Evolutionary conservation across 2,797 vertebrate species (phyloP).

Genomic region (Semotilus atromaculatus): DNA sequence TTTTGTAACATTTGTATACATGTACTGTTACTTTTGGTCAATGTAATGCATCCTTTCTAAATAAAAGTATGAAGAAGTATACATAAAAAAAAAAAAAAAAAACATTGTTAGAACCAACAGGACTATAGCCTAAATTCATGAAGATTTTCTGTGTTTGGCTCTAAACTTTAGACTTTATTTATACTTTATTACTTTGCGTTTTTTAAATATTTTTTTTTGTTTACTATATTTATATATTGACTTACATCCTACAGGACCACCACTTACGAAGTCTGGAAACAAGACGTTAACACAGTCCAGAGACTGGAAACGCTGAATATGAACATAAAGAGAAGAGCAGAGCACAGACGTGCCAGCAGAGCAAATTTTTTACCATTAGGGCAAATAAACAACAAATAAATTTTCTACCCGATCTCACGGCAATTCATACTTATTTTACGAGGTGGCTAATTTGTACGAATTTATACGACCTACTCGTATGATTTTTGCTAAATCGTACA

Average conservation of each 20-base stretch:
- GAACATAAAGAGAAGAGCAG: not conserved
- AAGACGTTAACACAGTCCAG: not conserved
- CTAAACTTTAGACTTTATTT: not conserved
- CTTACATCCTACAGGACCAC: not conserved
- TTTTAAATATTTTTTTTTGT: not conserved
- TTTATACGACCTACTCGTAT: too few species aligned
- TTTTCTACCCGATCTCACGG: too few species aligned
- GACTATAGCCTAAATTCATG: not conserved
- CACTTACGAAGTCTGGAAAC: not conserved
- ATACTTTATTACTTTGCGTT: not conserved
- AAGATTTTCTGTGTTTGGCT: not conserved
- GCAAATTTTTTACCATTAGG: not conserved
- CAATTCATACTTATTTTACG: too few species aligned
- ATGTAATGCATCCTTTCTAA: not conserved
- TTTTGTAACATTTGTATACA: not conserved
- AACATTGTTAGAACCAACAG: not conserved
- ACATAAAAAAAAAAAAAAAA: too few species aligned
- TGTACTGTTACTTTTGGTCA: not conserved
- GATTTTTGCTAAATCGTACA: too few species aligned
- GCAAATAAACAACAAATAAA: not conserved
- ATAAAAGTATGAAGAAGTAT: not conserved
- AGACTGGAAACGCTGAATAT: not conserved
- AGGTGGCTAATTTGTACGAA: too few species aligned
- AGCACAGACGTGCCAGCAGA: too few species aligned
- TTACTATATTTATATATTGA: not conserved